Evolutionary conservation across 30 jellyfish, hydroid and myxozoan genomes (phyloP), one percentile per base, ranked within the genome.

Genomic region (Hydractinia symbiolongicarpus): DNA sequence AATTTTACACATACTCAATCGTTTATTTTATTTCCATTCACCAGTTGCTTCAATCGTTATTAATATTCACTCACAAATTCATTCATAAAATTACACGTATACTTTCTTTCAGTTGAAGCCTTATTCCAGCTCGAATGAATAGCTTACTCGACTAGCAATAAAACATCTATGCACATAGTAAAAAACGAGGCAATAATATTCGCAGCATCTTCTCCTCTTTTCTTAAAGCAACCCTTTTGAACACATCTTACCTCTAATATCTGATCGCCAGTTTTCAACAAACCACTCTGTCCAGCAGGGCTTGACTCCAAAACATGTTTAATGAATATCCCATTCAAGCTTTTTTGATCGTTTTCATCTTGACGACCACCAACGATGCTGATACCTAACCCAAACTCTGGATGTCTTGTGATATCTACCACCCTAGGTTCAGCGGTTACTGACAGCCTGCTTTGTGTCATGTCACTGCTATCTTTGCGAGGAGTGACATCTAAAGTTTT

Each of bases 331-430:
- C 97, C 97, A 54, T 90, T 82, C 51, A 90, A 72, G 54, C 54
- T 90, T 20, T 86, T 85, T 52, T 83, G 95, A 16, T 73, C 95
- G 20, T 91, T 91, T 15, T 85, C 95, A 49, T 77, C 86, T 66
- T 76, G 85, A 19, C 97, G 89, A 4, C 97, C 97, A 0, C 97
- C 97, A 0, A 90, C 97, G 62, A 90, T 90, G 54, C 97, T 90
- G 60, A 90, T 90, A 5, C 97, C 97, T 13, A 90, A 85, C 30
- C 87, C 87, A 61, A 7, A 90, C 66, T 90, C 93, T 14, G 94
- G 94, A 64, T 90, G 89, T 44, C 97, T 86, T 2, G 72, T 50
- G 5, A 90, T 68, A 49, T 90, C 95, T 15, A 90, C 97, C 5
- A 87, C 86, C 14, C 95, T 89, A n/a, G 87, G 85, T 40, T 79